A percentile compares a stretch with the other conserved stretches of the same genome.
phyloP scores from a whole-genome alignment of 2,113 vertebrate species.

The Vulpes lagopus region DNA sequence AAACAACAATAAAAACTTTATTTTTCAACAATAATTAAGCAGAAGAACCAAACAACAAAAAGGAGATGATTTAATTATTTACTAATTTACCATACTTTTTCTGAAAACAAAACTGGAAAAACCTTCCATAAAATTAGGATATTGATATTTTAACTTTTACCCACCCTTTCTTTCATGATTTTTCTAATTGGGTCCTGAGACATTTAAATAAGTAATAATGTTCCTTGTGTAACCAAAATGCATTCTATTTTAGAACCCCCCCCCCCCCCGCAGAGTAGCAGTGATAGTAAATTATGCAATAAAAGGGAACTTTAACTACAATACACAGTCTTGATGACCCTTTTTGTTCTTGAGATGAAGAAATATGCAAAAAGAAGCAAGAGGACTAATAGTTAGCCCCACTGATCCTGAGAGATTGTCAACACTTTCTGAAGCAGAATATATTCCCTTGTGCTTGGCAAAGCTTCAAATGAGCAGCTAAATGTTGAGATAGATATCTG shows the following conservation, averaged over 20 bases:
- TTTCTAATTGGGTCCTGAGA: not conserved
- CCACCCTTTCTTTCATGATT: not conserved
- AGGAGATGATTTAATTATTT: not conserved
- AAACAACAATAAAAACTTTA: slow-evolving; percentile 9
- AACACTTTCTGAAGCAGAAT: slow-evolving; percentile 22
- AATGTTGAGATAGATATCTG: slow-evolving; percentile 38
- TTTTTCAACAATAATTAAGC: not conserved
- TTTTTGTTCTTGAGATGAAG: not conserved
- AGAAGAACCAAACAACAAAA: not conserved
- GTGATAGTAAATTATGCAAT: not conserved
- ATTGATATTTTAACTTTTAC: not conserved
- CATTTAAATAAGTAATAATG: not conserved
- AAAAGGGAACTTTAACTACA: not conserved
- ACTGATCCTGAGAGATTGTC: not conserved
- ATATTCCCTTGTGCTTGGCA: not conserved
- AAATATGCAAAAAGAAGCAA: not conserved
- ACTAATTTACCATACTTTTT: not conserved
- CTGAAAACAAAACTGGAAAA: not conserved
- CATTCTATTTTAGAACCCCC: not conserved
- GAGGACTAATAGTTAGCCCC: not conserved
- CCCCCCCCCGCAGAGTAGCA: not conserved
- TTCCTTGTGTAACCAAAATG: not conserved
- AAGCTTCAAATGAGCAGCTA: slow-evolving; percentile 51
- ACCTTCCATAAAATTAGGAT: not conserved
- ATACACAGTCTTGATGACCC: too few relatives aligned